These are phyloP conservation scores for Bungarus multicinctus DNA, from an alignment of 2,113 vertebrate species.

Conservation along the genomic window DNA sequence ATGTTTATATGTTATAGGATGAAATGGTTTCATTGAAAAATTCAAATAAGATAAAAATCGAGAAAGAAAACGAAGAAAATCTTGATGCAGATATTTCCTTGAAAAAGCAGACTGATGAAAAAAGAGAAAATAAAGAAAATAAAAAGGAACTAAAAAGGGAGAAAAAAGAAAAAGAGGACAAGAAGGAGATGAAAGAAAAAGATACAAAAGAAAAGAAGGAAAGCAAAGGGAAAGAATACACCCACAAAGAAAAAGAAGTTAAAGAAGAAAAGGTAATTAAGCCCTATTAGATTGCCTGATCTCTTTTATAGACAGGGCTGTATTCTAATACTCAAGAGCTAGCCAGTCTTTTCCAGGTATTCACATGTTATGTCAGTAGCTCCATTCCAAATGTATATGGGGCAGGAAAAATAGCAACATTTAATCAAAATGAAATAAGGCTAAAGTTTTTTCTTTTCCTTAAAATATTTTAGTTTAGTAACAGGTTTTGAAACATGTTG, in stretches of 20 bases:
- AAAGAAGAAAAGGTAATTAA: conserved; percentile 78
- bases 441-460: not conserved
- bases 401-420: not conserved
- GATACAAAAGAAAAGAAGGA: conserved; percentile 86
- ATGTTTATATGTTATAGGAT: conserved; percentile 76
- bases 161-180: conserved; percentile 80
- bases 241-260: conserved; percentile 81
- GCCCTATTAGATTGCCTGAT: not conserved
- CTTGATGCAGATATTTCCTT: conserved; percentile 74
- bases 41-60: conserved; percentile 73
- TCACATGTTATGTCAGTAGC: not conserved
- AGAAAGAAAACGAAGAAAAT: conserved; percentile 76
- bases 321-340: not conserved
- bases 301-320: not conserved
- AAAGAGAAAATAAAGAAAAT: conserved; percentile 77
- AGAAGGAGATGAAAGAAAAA: conserved; percentile 75
- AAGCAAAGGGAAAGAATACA: conserved; percentile 76
- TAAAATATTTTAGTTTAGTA: not conserved
- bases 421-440: not conserved
- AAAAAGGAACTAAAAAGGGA: conserved; percentile 79
- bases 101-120: conserved; percentile 80
- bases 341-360: not conserved
- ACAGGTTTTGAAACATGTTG: not conserved
- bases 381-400: not conserved
- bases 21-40: conserved; percentile 75